Conservation (phyloP, 2,113 vertebrate species). For the Cheirogaleus medius region DNA sequence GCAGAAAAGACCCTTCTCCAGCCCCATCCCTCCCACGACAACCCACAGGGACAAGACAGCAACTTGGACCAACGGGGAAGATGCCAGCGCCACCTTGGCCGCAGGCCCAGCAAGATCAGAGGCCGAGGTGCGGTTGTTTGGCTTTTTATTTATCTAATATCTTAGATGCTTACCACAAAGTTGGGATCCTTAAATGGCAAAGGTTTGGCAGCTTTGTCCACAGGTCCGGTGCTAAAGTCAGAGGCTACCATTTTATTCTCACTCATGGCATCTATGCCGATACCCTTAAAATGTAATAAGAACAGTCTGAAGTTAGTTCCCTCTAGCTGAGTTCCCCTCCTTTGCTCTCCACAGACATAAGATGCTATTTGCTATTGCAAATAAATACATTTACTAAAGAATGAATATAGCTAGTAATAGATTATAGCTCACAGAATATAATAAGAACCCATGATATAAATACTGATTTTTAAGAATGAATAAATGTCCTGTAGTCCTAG, state of each 20-base stretch:
- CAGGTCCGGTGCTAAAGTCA: conserved; percentile 82
- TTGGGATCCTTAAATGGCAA: conserved; percentile 94
- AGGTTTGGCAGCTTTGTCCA: conserved; percentile 87
- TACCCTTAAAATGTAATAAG: conserved; percentile 72
- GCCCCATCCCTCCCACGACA: neutral
- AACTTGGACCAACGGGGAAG: neutral
- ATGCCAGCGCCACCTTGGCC: neutral
- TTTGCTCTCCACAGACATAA: neutral
- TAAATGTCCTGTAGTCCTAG: neutral
- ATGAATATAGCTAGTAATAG: neutral
- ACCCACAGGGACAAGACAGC: neutral
- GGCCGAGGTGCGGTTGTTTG: neutral
- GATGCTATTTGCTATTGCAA: neutral
- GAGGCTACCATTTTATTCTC: conserved; percentile 88
- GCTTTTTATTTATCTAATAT: neutral
- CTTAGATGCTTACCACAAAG: conserved; percentile 90
- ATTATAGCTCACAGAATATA: neutral
- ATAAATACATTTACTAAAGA: neutral
- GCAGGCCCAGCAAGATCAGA: neutral
- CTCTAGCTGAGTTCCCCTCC: neutral
- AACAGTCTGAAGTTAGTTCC: neutral
- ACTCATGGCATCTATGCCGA: conserved; percentile 83
- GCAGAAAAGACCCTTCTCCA: neutral
- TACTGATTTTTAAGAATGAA: neutral
- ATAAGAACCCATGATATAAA: neutral